Conservation (phyloP, 2,797 vertebrate genomes). For the Natrix natrix region DNA sequence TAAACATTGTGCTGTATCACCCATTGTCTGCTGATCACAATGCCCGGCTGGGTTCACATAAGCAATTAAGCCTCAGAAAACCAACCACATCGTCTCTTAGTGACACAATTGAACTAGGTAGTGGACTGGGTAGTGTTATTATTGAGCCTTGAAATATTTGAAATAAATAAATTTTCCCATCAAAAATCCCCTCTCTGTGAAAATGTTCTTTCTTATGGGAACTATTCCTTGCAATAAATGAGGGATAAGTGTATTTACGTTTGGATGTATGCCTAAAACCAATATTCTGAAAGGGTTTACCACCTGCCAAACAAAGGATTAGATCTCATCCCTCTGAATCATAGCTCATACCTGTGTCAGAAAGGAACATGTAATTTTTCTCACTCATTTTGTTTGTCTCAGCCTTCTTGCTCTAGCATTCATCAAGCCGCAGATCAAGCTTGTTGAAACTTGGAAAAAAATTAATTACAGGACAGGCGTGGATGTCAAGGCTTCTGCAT, state of each 20-base stretch:
- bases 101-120: not conserved
- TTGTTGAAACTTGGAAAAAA: constrained; percentile 58
- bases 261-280: not conserved
- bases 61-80: not conserved
- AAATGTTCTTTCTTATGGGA: not conserved
- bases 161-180: not conserved
- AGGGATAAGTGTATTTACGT: not conserved
- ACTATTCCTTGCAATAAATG: not conserved
- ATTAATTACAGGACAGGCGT: constrained; percentile 59
- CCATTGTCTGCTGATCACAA: not conserved
- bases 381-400: constrained; percentile 10
- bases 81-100: not conserved
- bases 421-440: constrained; percentile 42
- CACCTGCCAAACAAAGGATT: not conserved
- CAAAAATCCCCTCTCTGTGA: not conserved
- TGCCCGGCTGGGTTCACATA: not conserved
- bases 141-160: not conserved
- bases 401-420: constrained; percentile 26
- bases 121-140: not conserved
- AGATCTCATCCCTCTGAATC: constrained; percentile 1
- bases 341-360: constrained; percentile 44
- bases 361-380: constrained; percentile 25
- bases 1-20: not conserved
- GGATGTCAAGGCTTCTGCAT: constrained; percentile 51
- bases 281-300: not conserved